Conservation (phyloP, 2,888 invertebrate species). For the Baronia brevicornis region DNA sequence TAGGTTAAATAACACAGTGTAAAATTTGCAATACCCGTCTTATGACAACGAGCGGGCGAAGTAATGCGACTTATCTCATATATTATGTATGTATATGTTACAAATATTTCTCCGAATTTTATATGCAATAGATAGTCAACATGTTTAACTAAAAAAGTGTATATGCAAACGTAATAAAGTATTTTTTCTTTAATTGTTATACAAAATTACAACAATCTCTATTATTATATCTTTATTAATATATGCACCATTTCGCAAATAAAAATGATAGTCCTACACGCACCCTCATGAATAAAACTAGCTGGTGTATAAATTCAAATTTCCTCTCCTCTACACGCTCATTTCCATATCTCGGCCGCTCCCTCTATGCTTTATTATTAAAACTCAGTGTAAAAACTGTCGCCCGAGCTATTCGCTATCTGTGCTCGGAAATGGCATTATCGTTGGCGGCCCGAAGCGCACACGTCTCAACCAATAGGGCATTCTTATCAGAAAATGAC, state of each 20-base stretch:
- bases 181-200: too few species aligned
- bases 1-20: too few species aligned
- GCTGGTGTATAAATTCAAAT: constrained; percentile 75
- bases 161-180: too few species aligned
- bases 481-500: constrained; percentile 83
- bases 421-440: constrained; percentile 71
- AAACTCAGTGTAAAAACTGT: constrained; percentile 70
- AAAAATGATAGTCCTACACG: constrained; percentile 17
- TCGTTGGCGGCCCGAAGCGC: constrained; percentile 62
- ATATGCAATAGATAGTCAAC: too few species aligned
- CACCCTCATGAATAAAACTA: constrained; percentile 70
- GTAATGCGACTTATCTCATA: too few species aligned
- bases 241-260: constrained; percentile 10
- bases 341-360: constrained; percentile 69
- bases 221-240: too few species aligned
- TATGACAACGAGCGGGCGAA: too few species aligned
- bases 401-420: constrained; percentile 67
- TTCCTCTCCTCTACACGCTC: constrained; percentile 71
- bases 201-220: too few species aligned
- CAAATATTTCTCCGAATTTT: too few species aligned
- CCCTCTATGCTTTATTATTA: constrained; percentile 70
- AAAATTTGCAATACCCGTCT: too few species aligned
- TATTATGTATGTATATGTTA: too few species aligned
- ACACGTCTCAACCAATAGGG: constrained; percentile 75
- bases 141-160: too few species aligned